A percentile compares a stretch with the other conserved stretches of the same genome.
These are phyloP conservation scores for Poliocrania exsul DNA, from an alignment of 2,797 vertebrate species.

Conservation along the genomic window DNA sequence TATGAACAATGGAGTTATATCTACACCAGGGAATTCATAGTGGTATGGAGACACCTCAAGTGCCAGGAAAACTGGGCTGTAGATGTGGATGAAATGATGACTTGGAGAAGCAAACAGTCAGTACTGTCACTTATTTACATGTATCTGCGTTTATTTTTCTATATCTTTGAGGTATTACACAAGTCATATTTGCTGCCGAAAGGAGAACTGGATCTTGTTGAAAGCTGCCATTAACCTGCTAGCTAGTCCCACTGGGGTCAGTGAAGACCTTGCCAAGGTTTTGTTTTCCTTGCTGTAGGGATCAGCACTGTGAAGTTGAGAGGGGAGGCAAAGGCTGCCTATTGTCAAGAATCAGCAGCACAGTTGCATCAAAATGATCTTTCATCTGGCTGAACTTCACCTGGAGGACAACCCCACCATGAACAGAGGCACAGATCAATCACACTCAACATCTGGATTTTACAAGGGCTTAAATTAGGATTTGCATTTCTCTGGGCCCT, in stretches of 20 bases:
- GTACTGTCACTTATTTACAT: background rate
- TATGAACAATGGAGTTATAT: background rate
- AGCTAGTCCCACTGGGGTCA: background rate
- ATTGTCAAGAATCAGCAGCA: background rate
- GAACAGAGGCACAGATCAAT: background rate
- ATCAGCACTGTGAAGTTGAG: background rate
- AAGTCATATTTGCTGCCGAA: background rate
- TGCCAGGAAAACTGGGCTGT: background rate
- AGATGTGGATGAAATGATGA: background rate
- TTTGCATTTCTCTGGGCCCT: background rate
- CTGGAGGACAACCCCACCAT: background rate
- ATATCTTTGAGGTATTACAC: background rate
- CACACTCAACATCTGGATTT: background rate
- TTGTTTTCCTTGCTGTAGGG: background rate
- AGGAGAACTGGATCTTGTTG: background rate
- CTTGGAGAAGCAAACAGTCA: background rate
- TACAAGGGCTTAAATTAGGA: background rate
- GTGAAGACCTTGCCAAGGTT: background rate
- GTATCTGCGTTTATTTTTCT: background rate
- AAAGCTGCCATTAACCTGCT: background rate
- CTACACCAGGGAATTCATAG: rapidly evolving
- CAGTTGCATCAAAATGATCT: background rate
- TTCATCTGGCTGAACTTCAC: background rate
- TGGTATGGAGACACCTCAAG: rapidly evolving
- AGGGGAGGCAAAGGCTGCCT: background rate